These are phyloP conservation scores for Catamblyrhynchus diadema DNA, from an alignment of 2,797 vertebrate species.

Conservation along the genomic window DNA sequence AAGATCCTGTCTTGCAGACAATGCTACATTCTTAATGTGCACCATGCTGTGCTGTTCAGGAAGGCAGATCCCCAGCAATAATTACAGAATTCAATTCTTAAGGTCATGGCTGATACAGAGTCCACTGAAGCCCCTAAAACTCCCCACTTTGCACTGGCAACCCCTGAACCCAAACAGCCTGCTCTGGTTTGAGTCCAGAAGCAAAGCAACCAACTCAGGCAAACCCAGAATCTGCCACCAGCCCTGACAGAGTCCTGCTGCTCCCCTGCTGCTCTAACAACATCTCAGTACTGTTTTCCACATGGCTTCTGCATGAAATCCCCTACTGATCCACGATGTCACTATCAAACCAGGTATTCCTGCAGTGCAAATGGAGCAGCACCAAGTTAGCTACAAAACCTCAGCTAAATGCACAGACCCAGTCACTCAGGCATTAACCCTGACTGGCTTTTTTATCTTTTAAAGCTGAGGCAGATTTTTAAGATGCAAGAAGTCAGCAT, in stretches of 20 bases:
- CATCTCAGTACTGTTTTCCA: background rate
- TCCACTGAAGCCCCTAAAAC: background rate
- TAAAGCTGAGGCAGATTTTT: background rate
- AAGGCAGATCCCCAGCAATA: background rate
- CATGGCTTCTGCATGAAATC: background rate
- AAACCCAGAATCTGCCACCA: background rate
- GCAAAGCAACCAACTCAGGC: background rate
- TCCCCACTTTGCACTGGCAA: background rate
- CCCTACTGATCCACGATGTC: background rate
- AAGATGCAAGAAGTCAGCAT: background rate
- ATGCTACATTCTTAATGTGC: background rate
- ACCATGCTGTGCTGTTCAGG: background rate
- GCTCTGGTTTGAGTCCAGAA: background rate
- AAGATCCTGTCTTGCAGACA: background rate
- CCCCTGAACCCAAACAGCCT: background rate
- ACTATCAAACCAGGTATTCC: background rate
- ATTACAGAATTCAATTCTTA: background rate
- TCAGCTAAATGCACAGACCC: background rate
- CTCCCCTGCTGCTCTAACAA: background rate
- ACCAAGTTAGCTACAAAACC: background rate
- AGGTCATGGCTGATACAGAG: background rate
- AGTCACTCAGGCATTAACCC: background rate
- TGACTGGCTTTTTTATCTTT: background rate
- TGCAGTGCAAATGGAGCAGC: background rate
- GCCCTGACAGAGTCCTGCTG: rapidly evolving